Evolutionary conservation across 2,888 invertebrate species (phyloP).

Genomic region (Synanthedon andrenaeformis): DNA sequence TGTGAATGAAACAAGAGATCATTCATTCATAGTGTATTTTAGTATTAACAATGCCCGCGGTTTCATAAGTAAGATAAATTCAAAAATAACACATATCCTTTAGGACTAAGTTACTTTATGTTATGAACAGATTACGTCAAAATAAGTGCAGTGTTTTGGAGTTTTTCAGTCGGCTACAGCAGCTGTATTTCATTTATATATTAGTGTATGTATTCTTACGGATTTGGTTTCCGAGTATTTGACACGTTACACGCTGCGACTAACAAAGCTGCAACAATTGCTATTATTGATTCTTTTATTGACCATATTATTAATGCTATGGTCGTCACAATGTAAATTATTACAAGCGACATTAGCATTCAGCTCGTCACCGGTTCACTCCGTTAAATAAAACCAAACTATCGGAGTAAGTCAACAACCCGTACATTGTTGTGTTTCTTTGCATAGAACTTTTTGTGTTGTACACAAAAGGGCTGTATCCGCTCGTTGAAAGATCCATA

Average conservation of each 20-base stretch:
- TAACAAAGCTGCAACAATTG: constrained; percentile 12
- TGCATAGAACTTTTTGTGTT: constrained; percentile 40
- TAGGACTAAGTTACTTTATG: too few species aligned
- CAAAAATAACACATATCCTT: too few species aligned
- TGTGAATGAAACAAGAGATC: too few species aligned
- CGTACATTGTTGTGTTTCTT: constrained; percentile 30
- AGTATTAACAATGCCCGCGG: too few species aligned
- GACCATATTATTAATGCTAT: constrained; percentile 27
- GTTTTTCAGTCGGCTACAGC: background rate
- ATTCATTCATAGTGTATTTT: too few species aligned
- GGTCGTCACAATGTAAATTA: constrained; percentile 24
- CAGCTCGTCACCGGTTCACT: constrained; percentile 19
- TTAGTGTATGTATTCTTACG: background rate
- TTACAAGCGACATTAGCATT: constrained; percentile 35
- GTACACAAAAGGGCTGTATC: constrained; percentile 62
- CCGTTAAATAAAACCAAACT: constrained; percentile 38
- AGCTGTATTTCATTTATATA: too few species aligned
- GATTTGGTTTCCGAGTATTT: background rate
- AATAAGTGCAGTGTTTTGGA: background rate
- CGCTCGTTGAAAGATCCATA: constrained; percentile 44
- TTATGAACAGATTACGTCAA: background rate
- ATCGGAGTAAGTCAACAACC: constrained; percentile 51
- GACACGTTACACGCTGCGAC: background rate
- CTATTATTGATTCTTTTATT: constrained; percentile 5
- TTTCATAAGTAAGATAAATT: too few species aligned